Base-by-base conservation (phyloP, 2,888 invertebrate species). In the Tryphoninae sp. region DNA sequence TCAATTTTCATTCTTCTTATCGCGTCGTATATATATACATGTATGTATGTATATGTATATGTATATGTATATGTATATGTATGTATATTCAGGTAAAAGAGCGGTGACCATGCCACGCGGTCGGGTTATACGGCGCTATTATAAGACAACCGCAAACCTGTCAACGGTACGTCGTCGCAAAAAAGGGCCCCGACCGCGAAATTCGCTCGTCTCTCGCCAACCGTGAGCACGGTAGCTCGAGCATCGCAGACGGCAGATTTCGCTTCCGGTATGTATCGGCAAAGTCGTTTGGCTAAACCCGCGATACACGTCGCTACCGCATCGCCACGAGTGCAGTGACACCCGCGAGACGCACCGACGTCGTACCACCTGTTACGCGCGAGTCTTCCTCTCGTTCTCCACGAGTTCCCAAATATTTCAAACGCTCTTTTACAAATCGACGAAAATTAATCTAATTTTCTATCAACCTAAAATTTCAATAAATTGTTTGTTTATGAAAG, bases 111-210 rank as follows among this genome's bases (percentile, higher is more conserved):
- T 75, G 74, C 81, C 42, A 42, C 77, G 74, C 81, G 76, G 81
- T 78, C 80, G 85, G 80, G 81, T 85, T 78, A 86, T 65, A 73
- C 85, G 83, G 75, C 88, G 88, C 91, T 91, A 90, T 91, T 91
- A 90, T 89, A 90, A 89, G 89, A 90, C 88, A 89, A 90, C 89
- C 88, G 90, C 90, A 90, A 90, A 90, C 87, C 90, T 91, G 90
- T 91, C 91, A 89, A 86, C 90, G 87, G 88, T 85, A 84, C 83
- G 86, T 84, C 78, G 73, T 69, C 42, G 51, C 67, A 26, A 78
- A 84, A 84, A 84, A 85, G 84, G 86, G 85, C 77, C 84, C 83
- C 84, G 85, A 86, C 85, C 85, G 86, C 85, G 87, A 89, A 88
- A 87, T 86, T 86, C 83, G 81, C 83, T 82, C 82, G 83, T 81